Percentiles rank a stretch among this genome's conserved stretches.
phyloP scores from a whole-genome alignment of 2,797 vertebrate genomes.

The Stomatorhinus walkeri region DNA sequence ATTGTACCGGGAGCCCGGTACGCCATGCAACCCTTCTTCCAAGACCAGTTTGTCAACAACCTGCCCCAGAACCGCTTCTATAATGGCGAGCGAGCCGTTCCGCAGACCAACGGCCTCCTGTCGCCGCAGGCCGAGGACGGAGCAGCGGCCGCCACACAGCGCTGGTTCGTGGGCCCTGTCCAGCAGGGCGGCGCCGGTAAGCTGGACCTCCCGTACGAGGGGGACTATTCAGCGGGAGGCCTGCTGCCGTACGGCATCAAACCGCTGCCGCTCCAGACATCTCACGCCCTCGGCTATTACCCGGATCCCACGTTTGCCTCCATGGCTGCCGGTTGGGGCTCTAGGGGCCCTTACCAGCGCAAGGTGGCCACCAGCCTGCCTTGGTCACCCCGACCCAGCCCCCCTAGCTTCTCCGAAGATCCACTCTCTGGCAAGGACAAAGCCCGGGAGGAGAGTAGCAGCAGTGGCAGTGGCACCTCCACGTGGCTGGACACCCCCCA shows the following conservation, averaged over 20 bases:
- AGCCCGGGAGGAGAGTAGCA: slow-evolving; percentile 76
- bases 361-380: slow-evolving; percentile 86
- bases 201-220: slow-evolving; percentile 85
- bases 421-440: slow-evolving; percentile 85
- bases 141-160: slow-evolving; percentile 66
- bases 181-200: slow-evolving; percentile 85
- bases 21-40: slow-evolving; percentile 92
- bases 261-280: slow-evolving; percentile 86
- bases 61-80: slow-evolving; percentile 92
- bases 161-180: slow-evolving; percentile 89
- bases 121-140: slow-evolving; percentile 87
- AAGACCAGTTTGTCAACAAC: slow-evolving; percentile 98
- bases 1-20: slow-evolving; percentile 93
- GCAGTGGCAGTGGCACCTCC: slow-evolving; percentile 39
- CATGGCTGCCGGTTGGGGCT: slow-evolving; percentile 83
- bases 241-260: slow-evolving; percentile 93
- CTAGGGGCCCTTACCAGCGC: slow-evolving; percentile 83
- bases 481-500: slow-evolving; percentile 90
- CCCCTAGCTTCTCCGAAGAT: slow-evolving; percentile 82
- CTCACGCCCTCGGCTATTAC: slow-evolving; percentile 90
- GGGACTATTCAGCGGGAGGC: slow-evolving; percentile 84
- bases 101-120: slow-evolving; percentile 87
- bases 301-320: slow-evolving; percentile 87
- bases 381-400: slow-evolving; percentile 88
- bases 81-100: slow-evolving; percentile 82